These are phyloP conservation scores for Neoitamus cyanurus DNA, from an alignment of 2,888 invertebrate species.

Conservation along the genomic window DNA sequence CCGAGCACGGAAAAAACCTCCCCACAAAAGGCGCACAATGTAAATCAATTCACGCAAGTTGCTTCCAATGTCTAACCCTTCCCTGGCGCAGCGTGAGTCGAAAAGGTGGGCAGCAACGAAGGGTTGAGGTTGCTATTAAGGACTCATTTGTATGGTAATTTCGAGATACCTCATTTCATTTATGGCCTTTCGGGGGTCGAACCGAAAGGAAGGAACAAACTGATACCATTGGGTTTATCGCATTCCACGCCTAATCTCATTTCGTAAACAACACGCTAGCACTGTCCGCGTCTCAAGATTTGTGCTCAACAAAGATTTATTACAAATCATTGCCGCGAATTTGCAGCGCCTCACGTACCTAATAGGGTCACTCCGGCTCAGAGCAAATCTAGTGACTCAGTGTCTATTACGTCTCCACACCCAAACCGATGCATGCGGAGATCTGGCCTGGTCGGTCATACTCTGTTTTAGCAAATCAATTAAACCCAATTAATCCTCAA, in stretches of 20 bases:
- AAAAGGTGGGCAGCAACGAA: background rate
- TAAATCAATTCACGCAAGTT: slow-evolving; percentile 44
- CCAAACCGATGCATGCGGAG: slow-evolving; percentile 35
- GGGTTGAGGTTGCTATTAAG: slow-evolving; percentile 26
- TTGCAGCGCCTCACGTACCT: slow-evolving; percentile 15
- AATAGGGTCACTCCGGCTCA: slow-evolving; percentile 12
- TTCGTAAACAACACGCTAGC: slow-evolving; percentile 9
- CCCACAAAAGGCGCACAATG: background rate
- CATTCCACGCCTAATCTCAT: slow-evolving; percentile 11
- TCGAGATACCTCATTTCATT: slow-evolving; percentile 20
- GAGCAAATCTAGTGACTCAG: slow-evolving; percentile 31
- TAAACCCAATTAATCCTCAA: slow-evolving; percentile 67
- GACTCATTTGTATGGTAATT: slow-evolving; percentile 41
- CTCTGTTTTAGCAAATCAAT: slow-evolving; percentile 67
- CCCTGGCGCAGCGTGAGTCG: background rate
- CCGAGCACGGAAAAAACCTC: slow-evolving; percentile 10
- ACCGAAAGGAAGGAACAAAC: slow-evolving; percentile 3
- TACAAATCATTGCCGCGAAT: slow-evolving; percentile 36
- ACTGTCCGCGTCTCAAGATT: slow-evolving; percentile 7
- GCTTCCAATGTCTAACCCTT: slow-evolving; percentile 25
- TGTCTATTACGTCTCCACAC: slow-evolving; percentile 38
- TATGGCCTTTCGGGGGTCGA: background rate
- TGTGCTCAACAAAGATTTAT: slow-evolving; percentile 33
- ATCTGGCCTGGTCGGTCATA: slow-evolving; percentile 53
- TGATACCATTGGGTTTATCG: slow-evolving; percentile 24